Conservation (phyloP, 1,140 invertebrate genomes). For the Macrotrachela quadricornifera region DNA sequence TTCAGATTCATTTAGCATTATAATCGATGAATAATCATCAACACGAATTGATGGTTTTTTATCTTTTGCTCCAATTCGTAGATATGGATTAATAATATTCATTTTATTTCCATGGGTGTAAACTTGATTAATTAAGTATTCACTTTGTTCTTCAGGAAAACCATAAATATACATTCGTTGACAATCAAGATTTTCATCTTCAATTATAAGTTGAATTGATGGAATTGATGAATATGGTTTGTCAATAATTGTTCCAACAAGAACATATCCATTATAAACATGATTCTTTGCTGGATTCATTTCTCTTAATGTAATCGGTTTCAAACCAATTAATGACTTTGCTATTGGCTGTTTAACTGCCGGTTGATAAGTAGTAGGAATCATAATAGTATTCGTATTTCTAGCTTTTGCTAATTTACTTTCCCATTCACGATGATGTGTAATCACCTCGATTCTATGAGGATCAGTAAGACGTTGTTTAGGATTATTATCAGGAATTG, state of each 20-base stretch:
- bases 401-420: no score
- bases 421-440: no score
- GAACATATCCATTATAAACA: neutral
- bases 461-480: no score
- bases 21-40: neutral
- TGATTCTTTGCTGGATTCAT: neutral
- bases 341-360: neutral
- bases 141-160: neutral
- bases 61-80: neutral
- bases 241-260: neutral
- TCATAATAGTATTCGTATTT: neutral
- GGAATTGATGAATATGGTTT: neutral
- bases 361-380: neutral
- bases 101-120: neutral
- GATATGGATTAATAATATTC: constrained; percentile 1
- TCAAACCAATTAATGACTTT: neutral
- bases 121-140: no score
- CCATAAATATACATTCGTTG: neutral
- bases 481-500: no score
- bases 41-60: neutral
- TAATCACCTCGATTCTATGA: no score
- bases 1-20: neutral
- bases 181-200: neutral
- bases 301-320: neutral
- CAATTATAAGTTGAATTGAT: neutral